Conservation (phyloP, 2,113 vertebrate genomes). For the Mobula hypostoma region DNA sequence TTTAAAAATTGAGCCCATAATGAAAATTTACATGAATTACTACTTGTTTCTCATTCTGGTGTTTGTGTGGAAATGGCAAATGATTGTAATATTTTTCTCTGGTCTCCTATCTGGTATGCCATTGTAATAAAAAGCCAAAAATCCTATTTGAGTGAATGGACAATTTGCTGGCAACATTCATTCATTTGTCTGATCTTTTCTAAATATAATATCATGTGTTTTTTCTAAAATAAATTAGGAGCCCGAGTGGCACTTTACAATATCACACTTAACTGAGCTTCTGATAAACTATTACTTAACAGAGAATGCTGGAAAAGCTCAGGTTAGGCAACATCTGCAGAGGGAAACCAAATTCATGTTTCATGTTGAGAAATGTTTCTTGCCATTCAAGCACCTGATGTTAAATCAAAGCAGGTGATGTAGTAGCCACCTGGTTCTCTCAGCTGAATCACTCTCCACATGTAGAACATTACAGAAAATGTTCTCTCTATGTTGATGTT, state of each 20-base stretch:
- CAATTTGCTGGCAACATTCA: background rate
- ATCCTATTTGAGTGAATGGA: background rate
- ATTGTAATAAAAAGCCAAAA: background rate
- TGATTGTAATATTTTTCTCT: background rate
- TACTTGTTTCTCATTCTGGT: background rate
- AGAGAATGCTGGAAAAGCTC: no score
- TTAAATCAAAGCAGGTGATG: background rate
- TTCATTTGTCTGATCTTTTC: background rate
- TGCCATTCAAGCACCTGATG: background rate
- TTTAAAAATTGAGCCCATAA: background rate
- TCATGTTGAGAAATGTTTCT: no score
- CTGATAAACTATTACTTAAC: background rate
- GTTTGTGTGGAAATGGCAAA: background rate
- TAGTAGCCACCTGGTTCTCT: background rate
- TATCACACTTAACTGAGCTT: background rate
- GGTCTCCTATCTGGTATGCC: background rate
- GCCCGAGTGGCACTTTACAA: background rate
- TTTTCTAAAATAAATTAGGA: background rate
- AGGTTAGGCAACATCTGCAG: no score
- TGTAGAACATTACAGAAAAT: background rate
- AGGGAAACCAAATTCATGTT: no score
- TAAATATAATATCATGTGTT: background rate
- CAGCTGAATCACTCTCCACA: background rate
- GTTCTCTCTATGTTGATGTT: background rate
- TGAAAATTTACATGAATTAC: background rate